Evolutionary conservation across 2,113 vertebrate genomes (phyloP), one percentile per base, ranked within the genome.

Genomic region (Silurus asotus): DNA sequence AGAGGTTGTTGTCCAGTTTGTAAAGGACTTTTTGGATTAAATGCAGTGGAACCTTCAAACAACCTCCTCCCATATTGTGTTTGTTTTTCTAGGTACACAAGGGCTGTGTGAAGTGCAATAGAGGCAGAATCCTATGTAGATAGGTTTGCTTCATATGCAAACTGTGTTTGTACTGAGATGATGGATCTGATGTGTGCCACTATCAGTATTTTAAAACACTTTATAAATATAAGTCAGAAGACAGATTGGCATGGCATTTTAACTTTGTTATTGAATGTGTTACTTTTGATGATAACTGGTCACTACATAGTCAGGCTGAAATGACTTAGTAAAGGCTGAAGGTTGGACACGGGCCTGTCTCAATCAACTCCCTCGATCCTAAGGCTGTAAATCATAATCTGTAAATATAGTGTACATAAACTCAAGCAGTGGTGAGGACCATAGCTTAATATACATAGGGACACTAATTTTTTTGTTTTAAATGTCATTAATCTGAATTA

Each of bases 191-290:
- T 70, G 81, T 79, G 25, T 48, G 13, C 37, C 13, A 72, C 28
- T 20, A 84, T 58, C 62, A 84, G 72, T 53, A 64, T 87, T 20
- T 70, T 53, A 84, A 80, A 70, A 45, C 82, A 72, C 11, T 87
- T 37, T 2, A 37, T 37, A 2, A 37, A 37, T 37, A 37, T 37
- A 37, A 37, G 74, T 84, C 23, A 87, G 81, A 78, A 84, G 62
- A 37, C 37, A 2, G 37, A 37, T 1, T 37, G 37, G 37, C 37
- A 2, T 37, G 37, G 37, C 37, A 37, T 37, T 37, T 37, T 37
- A 37, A 37, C 37, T 37, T 37, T 37, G 37, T 37, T 37, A 37
- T 37, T 37, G 37, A 37, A 37, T 37, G 37, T 2, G 37, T 37
- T 37, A 2, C 2, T 37, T 37, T 37, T 37, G 37, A 37, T 37